Evolutionary conservation across 2,797 vertebrate species (phyloP).

Genomic region (Pseudochaenichthys georgianus): DNA sequence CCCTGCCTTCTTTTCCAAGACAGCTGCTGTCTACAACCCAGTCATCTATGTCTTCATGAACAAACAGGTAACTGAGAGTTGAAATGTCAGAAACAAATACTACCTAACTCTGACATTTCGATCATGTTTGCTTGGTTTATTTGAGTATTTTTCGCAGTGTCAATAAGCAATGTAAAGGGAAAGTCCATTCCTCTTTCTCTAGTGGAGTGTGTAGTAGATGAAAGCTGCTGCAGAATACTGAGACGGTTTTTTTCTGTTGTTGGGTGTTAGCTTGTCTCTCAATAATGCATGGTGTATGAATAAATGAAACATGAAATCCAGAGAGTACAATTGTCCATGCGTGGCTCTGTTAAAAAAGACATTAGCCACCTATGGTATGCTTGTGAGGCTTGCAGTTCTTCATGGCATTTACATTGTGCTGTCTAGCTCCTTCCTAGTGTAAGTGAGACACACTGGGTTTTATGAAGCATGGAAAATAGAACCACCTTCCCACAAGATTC

Average conservation of each 20-base stretch:
- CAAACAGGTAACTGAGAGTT: conserved; percentile 86
- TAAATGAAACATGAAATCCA: conserved; percentile 65
- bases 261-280: conserved; percentile 49
- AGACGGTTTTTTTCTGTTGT: conserved; percentile 43
- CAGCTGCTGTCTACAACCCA: conserved; percentile 92
- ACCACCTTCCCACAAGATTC: too few relatives aligned
- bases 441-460: neutral
- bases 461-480: too few relatives aligned
- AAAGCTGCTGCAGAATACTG: conserved; percentile 44
- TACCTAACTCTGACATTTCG: neutral
- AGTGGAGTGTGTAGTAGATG: conserved; percentile 19
- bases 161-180: neutral
- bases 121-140: neutral
- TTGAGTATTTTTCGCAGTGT: neutral
- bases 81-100: neutral
- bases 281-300: conserved; percentile 74
- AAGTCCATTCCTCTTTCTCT: conserved; percentile 10
- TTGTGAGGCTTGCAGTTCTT: conserved; percentile 22
- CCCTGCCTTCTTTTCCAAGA: conserved; percentile 94
- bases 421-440: conserved; percentile 1
- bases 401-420: conserved; percentile 19
- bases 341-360: conserved; percentile 53
- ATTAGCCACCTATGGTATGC: conserved; percentile 35
- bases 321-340: conserved; percentile 47
- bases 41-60: conserved; percentile 96